Evolutionary conservation across 1,140 invertebrate genomes (phyloP), one percentile per base, ranked within the genome.

Genomic region (Rhopalosiphum maidis): DNA sequence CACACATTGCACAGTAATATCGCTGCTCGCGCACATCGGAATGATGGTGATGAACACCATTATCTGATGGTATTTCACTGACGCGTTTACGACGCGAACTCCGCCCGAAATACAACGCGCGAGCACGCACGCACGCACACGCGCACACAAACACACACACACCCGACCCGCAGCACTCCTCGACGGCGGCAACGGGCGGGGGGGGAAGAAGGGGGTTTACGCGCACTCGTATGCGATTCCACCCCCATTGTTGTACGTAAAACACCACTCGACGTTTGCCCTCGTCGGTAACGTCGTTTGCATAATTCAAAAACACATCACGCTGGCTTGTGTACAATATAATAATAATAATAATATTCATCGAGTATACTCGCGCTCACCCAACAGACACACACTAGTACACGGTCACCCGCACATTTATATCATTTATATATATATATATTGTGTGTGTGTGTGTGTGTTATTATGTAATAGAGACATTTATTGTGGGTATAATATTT

Each of bases 281-380:
- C 60, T 68, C 60, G 55, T 30, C 55, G 55, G 11, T 30, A 60
- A 30, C 30, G 30, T 68, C 60, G 60, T 68, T 68, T 68, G 60
- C 60, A 68, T 68, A 68, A 68, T 68, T 68, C 60, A 68, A 68
- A 68, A 68, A 68, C 60, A 68, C 60, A 68, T 68, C 60, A 68
- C 60, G 30, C 60, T 30, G 60, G 15, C 60, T n/a, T n/a, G 60
- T 68, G 55, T 68, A n/a, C 60, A 15, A 68, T 60, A 30, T n/a
- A 15, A 68, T 60, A 51, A 68, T 68, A 68, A 60, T 60, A 60
- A 68, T 68, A 68, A 68, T 68, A 68, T 68, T 68, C 60, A 68
- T 68, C 30, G 30, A 68, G 30, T n/a, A 18, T 18, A 68, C 60
- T 11, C 60, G 30, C 60, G 11, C 11, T 5, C 4, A 15, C 11